Evolutionary conservation across 2,797 vertebrate species (phyloP), one percentile per base, ranked within the genome.

Genomic region (Chrysolophus pictus): DNA sequence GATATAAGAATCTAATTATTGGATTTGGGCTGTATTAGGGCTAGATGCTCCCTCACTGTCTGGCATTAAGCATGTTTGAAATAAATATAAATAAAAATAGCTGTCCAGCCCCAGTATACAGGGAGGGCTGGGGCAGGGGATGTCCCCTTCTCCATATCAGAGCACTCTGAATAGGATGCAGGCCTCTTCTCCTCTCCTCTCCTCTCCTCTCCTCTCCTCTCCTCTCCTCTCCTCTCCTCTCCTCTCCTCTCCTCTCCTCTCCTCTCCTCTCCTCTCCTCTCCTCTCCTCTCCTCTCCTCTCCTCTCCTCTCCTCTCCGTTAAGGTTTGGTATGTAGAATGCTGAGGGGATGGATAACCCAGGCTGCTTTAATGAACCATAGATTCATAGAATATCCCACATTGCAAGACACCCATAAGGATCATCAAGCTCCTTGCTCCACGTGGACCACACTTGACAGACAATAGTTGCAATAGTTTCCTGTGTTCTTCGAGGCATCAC

Each of bases 401-500:
- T 3, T 56, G 55, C 31, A n/a, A 56, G 18, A 17, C 11, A 91
- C 58, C 72, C 28, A 55, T 17, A 55, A 31, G 51, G 28, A 55
- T 55, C 28, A 55, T 55, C 51, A 16, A 55, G 6, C 28, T 55
- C 51, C 51, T 31, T 29, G 16, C 51, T 55, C 51, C 14, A 17
- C 16, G 14, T 15, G 28, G 15, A 29, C 28, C 51, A 53, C 15
- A 55, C 28, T 29, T 56, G 64, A 65, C n/a, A 74, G 82, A 76
- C 63, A 77, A 65, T 65, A 84, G 87, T 89, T 93, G 73, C 63
- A 77, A 62, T 65, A 84, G 87, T 89, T 93, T 85, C 69, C 81
- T 3, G 0, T 21, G 69, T 92, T 91, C 82, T 91, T 74, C 62
- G 62, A 55, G 85, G 51, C 78, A 85, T 39, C 72, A 59, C 65